phyloP scores from a whole-genome alignment of 2,797 vertebrate genomes.

The Mormyrus proboscirostris region DNA sequence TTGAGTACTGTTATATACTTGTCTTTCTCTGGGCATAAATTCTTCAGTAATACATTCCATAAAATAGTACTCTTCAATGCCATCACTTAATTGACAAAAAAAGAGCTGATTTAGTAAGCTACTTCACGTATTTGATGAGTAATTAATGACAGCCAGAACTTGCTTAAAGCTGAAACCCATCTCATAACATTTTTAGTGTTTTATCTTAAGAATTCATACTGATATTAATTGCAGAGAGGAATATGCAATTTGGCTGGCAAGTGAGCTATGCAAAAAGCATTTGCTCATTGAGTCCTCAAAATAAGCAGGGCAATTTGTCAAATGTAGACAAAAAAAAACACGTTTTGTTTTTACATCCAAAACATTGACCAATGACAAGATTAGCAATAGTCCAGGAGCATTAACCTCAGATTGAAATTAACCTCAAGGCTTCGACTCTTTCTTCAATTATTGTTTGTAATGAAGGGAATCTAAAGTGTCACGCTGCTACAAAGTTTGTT shows the following conservation, averaged over 20 bases:
- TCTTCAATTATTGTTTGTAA: conserved; percentile 30
- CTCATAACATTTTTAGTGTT: neutral
- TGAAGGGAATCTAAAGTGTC: conserved; percentile 41
- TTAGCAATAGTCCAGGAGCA: neutral
- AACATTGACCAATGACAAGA: neutral
- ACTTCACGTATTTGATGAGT: neutral
- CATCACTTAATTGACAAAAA: neutral
- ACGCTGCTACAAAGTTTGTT: conserved; percentile 49
- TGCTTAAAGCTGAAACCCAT: neutral
- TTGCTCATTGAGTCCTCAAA: neutral
- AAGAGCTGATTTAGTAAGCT: neutral
- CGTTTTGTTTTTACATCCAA: neutral
- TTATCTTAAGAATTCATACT: neutral
- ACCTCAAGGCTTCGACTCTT: neutral
- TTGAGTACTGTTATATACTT: neutral
- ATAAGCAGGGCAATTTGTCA: neutral
- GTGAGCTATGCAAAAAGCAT: neutral
- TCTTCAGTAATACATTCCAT: neutral
- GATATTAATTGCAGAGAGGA: neutral
- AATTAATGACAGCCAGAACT: neutral
- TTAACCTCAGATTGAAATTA: neutral
- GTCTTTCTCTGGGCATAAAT: neutral
- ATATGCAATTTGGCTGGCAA: neutral
- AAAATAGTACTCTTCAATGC: neutral
- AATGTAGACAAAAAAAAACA: neutral